These are phyloP conservation scores for Pheosia gnoma DNA, from an alignment of 2,888 invertebrate species.

Conservation along the genomic window DNA sequence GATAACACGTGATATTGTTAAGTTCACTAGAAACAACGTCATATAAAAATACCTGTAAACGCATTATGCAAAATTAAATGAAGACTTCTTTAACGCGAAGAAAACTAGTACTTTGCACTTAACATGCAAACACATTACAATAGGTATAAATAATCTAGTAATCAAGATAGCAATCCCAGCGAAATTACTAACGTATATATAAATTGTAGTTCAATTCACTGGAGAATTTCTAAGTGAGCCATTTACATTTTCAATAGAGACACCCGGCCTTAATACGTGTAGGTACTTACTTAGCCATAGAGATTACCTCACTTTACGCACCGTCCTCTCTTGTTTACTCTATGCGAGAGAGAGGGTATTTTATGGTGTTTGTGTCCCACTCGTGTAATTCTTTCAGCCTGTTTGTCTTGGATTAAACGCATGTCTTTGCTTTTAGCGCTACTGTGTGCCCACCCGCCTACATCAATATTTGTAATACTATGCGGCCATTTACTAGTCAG, in stretches of 20 bases:
- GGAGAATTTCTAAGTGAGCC: slow-evolving; percentile 66
- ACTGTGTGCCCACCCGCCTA: slow-evolving; percentile 76
- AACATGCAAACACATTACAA: slow-evolving; percentile 11
- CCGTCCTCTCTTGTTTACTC: slow-evolving; percentile 65
- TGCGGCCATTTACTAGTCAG: slow-evolving; percentile 69
- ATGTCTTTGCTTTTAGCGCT: slow-evolving; percentile 80
- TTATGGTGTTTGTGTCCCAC: slow-evolving; percentile 72
- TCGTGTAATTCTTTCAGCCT: slow-evolving; percentile 75
- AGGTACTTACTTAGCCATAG: slow-evolving; percentile 56
- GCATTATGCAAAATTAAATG: neutral
- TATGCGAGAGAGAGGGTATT: slow-evolving; percentile 58
- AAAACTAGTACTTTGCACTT: slow-evolving; percentile 7
- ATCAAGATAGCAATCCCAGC: slow-evolving; percentile 41
- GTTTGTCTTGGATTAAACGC: slow-evolving; percentile 80
- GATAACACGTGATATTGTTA: too few relatives aligned
- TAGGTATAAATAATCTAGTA: slow-evolving; percentile 25
- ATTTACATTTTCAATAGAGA: slow-evolving; percentile 69
- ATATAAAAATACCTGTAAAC: neutral
- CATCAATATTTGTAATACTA: slow-evolving; percentile 75
- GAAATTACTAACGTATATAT: slow-evolving; percentile 60
- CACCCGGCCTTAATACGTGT: slow-evolving; percentile 67
- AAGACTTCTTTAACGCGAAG: neutral
- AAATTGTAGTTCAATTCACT: slow-evolving; percentile 65
- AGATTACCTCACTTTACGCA: slow-evolving; percentile 75
- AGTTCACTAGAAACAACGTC: too few relatives aligned